Evolutionary conservation across 2,113 vertebrate species (phyloP).

Genomic region (Eira barbara): DNA sequence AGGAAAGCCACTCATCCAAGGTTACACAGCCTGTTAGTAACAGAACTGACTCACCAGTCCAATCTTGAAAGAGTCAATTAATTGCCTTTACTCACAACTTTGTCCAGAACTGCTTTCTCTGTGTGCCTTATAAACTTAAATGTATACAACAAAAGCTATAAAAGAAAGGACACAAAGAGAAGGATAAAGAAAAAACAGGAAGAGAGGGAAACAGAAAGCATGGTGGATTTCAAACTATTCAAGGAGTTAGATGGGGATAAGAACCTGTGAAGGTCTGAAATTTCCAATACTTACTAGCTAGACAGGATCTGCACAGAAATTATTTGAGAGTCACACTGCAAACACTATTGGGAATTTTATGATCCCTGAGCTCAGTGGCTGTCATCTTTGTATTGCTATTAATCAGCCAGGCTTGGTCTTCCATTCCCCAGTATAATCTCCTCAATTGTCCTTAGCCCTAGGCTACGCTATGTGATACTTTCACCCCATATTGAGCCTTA

Average conservation of each 20-base stretch:
- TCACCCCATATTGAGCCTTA: background rate
- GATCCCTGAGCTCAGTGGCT: background rate
- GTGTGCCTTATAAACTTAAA: background rate
- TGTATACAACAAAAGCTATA: background rate
- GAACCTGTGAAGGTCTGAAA: background rate
- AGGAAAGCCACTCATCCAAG: background rate
- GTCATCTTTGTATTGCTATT: constrained; percentile 31
- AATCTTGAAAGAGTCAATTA: background rate
- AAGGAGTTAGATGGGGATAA: background rate
- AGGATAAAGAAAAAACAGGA: background rate
- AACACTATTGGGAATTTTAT: constrained; percentile 11
- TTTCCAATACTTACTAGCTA: background rate
- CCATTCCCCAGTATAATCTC: background rate
- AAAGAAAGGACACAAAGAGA: background rate
- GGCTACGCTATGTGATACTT: background rate
- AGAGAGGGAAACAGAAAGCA: background rate
- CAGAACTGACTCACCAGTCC: background rate
- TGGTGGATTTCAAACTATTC: constrained; percentile 2
- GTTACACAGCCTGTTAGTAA: background rate
- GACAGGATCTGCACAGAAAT: constrained; percentile 25
- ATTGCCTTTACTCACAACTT: background rate
- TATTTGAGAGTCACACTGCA: constrained; percentile 20
- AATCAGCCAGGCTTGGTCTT: constrained; percentile 19
- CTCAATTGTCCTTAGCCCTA: background rate
- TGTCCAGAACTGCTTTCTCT: constrained; percentile 3